These are phyloP conservation scores for Sebastes oblongus DNA, from an alignment of 2,797 vertebrate genomes.

Conservation along the genomic window DNA sequence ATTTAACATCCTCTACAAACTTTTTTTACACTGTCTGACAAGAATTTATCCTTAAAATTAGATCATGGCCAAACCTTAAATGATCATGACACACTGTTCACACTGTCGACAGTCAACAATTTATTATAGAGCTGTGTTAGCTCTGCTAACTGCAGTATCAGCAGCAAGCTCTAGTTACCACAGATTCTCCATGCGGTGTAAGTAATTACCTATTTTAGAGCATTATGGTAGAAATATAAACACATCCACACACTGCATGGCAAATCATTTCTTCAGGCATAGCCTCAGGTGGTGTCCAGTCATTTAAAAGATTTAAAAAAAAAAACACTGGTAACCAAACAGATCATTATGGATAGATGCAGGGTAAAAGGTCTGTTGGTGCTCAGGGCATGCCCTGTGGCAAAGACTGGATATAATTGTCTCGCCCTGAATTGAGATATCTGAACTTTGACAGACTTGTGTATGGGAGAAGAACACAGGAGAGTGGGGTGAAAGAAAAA, in stretches of 20 bases:
- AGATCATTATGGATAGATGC: conserved; percentile 62
- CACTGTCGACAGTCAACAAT: neutral
- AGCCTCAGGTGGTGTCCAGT: conserved; percentile 56
- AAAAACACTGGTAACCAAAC: conserved; percentile 40
- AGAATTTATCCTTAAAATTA: neutral
- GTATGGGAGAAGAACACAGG: neutral
- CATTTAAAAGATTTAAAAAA: conserved; percentile 47
- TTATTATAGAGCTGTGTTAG: neutral
- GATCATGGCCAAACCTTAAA: neutral
- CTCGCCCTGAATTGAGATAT: conserved; percentile 48
- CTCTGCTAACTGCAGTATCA: neutral
- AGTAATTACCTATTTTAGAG: conserved; percentile 24
- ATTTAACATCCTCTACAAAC: neutral
- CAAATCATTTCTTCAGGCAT: conserved; percentile 43
- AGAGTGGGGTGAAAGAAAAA: conserved; percentile 9
- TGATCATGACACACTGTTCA: neutral
- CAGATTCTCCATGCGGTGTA: neutral
- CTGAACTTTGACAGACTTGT: conserved; percentile 48
- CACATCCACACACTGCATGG: conserved; percentile 3
- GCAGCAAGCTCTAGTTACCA: neutral
- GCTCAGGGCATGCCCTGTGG: conserved; percentile 66
- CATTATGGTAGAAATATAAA: conserved; percentile 43
- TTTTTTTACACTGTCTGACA: neutral
- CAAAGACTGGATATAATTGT: conserved; percentile 59
- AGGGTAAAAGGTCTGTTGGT: conserved; percentile 58